Conservation (phyloP, 2,113 vertebrate genomes). For the Myrmecophaga tridactyla region DNA sequence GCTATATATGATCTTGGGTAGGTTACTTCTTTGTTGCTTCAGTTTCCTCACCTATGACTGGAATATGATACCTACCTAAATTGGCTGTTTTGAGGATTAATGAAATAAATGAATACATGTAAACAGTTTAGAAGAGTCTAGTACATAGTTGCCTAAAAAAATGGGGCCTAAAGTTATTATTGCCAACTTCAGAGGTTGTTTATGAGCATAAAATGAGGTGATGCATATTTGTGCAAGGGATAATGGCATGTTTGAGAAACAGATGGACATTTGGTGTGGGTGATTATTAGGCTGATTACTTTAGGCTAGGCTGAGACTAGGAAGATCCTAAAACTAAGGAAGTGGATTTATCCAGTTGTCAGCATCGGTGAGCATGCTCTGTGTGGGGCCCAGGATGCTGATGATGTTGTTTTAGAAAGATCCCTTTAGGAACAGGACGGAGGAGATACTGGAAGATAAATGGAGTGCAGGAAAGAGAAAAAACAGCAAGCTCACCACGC, state of each 20-base stretch:
- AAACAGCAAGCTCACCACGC: conserved; percentile 64
- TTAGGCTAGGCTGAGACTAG: not conserved
- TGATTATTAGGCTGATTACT: not conserved
- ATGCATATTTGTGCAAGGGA: not conserved
- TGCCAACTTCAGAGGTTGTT: not conserved
- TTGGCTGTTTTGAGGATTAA: not conserved
- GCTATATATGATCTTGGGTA: not conserved
- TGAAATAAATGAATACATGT: not conserved
- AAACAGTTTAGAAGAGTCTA: not conserved
- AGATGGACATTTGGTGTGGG: not conserved
- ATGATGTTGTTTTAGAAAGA: not conserved
- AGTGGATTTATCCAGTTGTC: not conserved
- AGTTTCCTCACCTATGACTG: not conserved
- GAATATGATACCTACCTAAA: not conserved
- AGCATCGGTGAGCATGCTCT: not conserved
- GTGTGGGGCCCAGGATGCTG: not conserved
- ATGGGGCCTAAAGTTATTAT: not conserved
- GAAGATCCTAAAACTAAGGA: not conserved
- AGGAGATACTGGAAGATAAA: not conserved
- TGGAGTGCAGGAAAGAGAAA: conserved; percentile 19
- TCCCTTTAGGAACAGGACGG: not conserved
- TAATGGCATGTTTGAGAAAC: not conserved
- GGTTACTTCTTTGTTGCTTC: not conserved
- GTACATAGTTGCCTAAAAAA: not conserved
- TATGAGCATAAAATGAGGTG: not conserved